phyloP scores from a whole-genome alignment of 2,888 invertebrate genomes.

The Erpobdella octoculata region DNA sequence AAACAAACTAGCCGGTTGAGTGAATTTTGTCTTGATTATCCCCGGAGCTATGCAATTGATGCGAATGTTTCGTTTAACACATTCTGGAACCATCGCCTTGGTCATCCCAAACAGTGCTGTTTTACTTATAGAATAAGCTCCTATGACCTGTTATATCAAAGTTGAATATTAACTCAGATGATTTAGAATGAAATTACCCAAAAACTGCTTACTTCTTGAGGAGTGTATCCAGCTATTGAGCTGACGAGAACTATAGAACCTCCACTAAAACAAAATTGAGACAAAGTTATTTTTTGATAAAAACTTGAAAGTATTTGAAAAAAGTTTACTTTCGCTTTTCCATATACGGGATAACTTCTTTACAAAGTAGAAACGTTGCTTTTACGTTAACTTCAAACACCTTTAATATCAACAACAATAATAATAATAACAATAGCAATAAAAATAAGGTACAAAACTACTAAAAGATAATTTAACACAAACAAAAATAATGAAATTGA shows the following conservation, averaged over 20 bases:
- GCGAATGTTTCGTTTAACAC: slow-evolving; percentile 73
- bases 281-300: background rate
- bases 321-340: slow-evolving; percentile 58
- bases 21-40: slow-evolving; percentile 80
- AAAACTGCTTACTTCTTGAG: slow-evolving; percentile 41
- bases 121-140: slow-evolving; percentile 86
- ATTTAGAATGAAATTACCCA: background rate
- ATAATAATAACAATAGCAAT: background rate
- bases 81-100: slow-evolving; percentile 69
- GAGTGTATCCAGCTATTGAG: slow-evolving; percentile 70
- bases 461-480: background rate
- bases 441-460: background rate
- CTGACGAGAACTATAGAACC: slow-evolving; percentile 77
- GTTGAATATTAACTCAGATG: background rate
- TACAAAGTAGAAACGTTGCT: slow-evolving; percentile 73
- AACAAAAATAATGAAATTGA: slow-evolving; percentile 7
- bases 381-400: slow-evolving; percentile 93
- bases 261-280: slow-evolving; percentile 56
- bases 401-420: too few relatives aligned
- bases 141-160: slow-evolving; percentile 64
- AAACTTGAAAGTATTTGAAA: background rate
- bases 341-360: slow-evolving; percentile 77
- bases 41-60: slow-evolving; percentile 91
- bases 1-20: slow-evolving; percentile 54
- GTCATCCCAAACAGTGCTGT: slow-evolving; percentile 80